Evolutionary conservation across 2,113 vertebrate genomes (phyloP).

Genomic region (Athene cunicularia): DNA sequence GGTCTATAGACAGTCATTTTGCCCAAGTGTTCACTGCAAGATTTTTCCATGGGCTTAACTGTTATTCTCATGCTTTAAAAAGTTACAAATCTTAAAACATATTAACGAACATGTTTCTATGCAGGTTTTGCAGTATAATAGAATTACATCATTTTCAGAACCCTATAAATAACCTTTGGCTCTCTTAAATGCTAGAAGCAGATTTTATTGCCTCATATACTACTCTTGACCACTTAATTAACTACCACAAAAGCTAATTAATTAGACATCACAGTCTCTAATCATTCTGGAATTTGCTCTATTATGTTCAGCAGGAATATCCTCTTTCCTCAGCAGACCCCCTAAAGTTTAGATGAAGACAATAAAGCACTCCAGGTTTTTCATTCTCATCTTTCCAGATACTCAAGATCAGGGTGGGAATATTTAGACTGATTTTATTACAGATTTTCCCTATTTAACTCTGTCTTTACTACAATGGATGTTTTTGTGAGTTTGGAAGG

Average conservation of each 20-base stretch:
- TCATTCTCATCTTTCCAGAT: not conserved
- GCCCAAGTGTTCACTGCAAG: not conserved
- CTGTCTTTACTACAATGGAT: not conserved
- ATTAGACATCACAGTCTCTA: constrained; percentile 44
- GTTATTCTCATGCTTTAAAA: not conserved
- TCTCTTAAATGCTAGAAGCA: not conserved
- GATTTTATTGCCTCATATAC: constrained; percentile 43
- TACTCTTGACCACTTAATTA: constrained; percentile 56
- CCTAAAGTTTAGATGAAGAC: constrained; percentile 40
- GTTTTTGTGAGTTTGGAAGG: not conserved
- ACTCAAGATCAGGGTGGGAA: not conserved
- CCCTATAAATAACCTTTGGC: constrained; percentile 1
- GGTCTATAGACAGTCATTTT: not conserved
- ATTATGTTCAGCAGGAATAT: constrained; percentile 57
- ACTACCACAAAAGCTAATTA: constrained; percentile 58
- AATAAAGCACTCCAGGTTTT: not conserved
- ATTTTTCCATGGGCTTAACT: not conserved
- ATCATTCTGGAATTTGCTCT: constrained; percentile 57
- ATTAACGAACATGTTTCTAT: not conserved
- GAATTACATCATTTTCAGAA: not conserved
- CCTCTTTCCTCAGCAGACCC: constrained; percentile 24
- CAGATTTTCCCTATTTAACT: not conserved
- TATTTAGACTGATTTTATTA: not conserved
- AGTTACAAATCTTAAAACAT: not conserved
- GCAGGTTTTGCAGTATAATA: not conserved